A percentile compares a stretch with the other conserved stretches of the same genome.
phyloP scores from a whole-genome alignment of 2,113 vertebrate genomes.

The Mesembrinibis cayennensis region DNA sequence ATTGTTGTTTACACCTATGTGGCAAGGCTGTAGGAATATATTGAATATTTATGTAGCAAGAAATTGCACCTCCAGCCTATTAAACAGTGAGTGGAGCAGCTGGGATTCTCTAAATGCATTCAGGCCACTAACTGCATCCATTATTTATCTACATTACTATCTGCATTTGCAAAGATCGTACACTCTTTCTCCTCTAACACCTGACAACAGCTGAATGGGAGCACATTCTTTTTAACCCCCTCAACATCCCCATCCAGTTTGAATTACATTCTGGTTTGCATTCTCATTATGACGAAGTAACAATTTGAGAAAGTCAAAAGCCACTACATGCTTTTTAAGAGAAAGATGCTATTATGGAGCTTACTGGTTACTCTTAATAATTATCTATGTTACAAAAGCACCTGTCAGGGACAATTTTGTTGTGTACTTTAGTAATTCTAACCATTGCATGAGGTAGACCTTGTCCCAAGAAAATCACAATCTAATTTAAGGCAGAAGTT shows the following conservation, averaged over 20 bases:
- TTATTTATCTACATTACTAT: conserved; percentile 49
- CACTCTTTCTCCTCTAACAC: not conserved
- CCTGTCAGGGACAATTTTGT: not conserved
- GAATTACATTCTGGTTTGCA: not conserved
- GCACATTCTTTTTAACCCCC: not conserved
- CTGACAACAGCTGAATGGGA: not conserved
- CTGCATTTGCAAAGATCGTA: conserved; percentile 15
- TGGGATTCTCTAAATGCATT: conserved; percentile 55
- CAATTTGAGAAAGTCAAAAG: not conserved
- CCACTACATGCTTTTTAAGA: not conserved
- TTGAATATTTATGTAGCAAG: conserved; percentile 57
- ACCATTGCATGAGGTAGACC: not conserved
- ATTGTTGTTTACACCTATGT: conserved; percentile 60
- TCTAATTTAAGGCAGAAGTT: not conserved
- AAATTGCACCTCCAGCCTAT: conserved; percentile 50
- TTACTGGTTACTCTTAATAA: not conserved
- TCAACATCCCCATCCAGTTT: not conserved
- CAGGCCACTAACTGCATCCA: conserved; percentile 35
- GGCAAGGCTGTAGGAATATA: conserved; percentile 30
- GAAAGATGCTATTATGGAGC: not conserved
- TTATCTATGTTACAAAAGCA: not conserved
- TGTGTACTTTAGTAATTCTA: not conserved
- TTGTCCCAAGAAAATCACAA: not conserved
- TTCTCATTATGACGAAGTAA: not conserved
- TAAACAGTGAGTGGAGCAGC: conserved; percentile 45